A percentile compares a stretch with the other conserved stretches of the same genome.
These are phyloP conservation scores for Falco novaeseelandiae DNA, from an alignment of 2,797 vertebrate species.

Conservation along the genomic window DNA sequence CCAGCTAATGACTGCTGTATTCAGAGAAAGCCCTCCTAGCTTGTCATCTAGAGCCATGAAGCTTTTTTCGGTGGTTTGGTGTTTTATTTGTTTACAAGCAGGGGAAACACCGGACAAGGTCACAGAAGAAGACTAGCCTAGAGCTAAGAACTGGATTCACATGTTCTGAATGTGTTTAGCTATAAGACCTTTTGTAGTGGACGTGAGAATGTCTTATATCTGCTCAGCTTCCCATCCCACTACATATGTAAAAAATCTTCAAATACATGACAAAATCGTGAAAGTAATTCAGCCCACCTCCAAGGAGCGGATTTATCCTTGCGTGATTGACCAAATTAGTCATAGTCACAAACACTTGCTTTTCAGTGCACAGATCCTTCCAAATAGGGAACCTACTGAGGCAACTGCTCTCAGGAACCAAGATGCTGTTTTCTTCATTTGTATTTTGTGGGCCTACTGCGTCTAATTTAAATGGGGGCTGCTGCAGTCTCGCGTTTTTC, in stretches of 20 bases:
- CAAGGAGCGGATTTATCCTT: neutral
- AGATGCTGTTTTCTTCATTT: neutral
- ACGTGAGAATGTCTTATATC: neutral
- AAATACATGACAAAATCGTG: neutral
- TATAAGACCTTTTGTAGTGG: neutral
- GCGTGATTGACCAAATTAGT: neutral
- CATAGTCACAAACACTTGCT: neutral
- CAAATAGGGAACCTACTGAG: neutral
- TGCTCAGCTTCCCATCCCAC: neutral
- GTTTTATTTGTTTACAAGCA: neutral
- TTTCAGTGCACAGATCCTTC: neutral
- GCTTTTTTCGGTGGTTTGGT: neutral
- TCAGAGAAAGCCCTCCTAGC: neutral
- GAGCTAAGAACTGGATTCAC: neutral
- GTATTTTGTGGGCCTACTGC: neutral
- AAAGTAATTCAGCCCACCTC: neutral
- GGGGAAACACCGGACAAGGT: neutral
- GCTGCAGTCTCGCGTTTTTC: neutral
- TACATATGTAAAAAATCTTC: neutral
- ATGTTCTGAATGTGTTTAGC: neutral
- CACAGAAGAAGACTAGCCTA: neutral
- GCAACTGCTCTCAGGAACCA: neutral
- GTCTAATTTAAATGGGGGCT: neutral
- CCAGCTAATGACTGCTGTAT: neutral
- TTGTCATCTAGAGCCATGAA: neutral